Evolutionary conservation across 2,888 invertebrate species (phyloP).

Genomic region (Macaria notata): DNA sequence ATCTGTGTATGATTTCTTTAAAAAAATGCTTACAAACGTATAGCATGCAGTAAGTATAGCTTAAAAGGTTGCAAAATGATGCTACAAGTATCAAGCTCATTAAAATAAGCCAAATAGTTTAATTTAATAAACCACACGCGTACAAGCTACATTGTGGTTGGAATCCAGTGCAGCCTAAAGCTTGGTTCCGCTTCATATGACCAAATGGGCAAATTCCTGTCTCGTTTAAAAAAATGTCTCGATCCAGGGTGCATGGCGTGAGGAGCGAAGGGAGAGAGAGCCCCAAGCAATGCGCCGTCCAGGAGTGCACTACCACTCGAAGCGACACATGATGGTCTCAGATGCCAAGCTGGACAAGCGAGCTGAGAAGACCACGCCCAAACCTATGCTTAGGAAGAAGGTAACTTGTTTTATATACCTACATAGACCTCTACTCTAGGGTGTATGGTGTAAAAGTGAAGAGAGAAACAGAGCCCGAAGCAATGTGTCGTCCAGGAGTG

Average conservation of each 20-base stretch:
- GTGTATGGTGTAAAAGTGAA: conserved; percentile 45
- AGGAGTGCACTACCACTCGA: conserved; percentile 52
- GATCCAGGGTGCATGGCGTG: conserved; percentile 48
- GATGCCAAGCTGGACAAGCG: conserved; percentile 50
- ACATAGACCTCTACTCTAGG: conserved; percentile 33
- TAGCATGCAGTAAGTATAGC: no score
- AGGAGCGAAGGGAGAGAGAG: conserved; percentile 35
- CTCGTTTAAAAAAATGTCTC: no score
- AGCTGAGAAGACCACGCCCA: conserved; percentile 38
- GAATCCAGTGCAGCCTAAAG: no score
- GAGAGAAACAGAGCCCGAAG: conserved; percentile 30
- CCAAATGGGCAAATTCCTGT: no score
- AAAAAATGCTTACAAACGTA: no score
- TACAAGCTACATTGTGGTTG: no score
- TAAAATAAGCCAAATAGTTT: no score
- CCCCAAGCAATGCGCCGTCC: conserved; percentile 27
- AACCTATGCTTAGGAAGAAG: conserved; percentile 55
- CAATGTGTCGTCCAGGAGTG: conserved; percentile 30
- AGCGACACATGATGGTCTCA: conserved; percentile 59
- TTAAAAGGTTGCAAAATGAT: no score
- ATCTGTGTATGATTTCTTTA: no score
- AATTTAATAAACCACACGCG: no score
- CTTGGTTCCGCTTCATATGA: no score
- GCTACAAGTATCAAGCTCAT: no score
- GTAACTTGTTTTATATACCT: conserved; percentile 30